Evolutionary conservation across 1,140 invertebrate species (phyloP), one percentile per base, ranked within the genome.

Genomic region (Drosophila cardini): DNA sequence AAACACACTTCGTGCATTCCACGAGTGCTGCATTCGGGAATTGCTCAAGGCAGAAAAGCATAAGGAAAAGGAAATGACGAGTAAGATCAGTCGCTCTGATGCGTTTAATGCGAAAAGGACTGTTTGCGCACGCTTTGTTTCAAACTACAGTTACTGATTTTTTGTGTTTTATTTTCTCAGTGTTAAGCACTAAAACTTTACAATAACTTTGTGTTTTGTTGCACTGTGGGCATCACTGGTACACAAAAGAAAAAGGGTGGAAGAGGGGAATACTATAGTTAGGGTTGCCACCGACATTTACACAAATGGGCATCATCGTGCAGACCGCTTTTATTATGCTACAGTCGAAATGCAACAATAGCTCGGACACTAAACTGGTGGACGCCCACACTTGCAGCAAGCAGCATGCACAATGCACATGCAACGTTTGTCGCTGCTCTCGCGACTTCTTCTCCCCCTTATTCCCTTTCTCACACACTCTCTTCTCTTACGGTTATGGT

Each of bases 221-320:
- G 21, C 21, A 26, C 21, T 26, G 21, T 26, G 21, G 21, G 21
- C 21, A 26, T 26, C 21, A 26, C 21, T 26, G 21, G 4, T 26
- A 26, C 21, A 26, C 5, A 26, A 26, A 26, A 26, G 21, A 8
- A 10, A 36, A 36, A 6, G 11, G 2, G 9, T 11, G 36, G 46
- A 36, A 9, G 30, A 15, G 13, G n/a, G 32, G 40, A 6, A 45
- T 34, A 26, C 21, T 34, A 26, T 5, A 72, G 40, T 11, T 38
- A 26, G 40, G 13, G 16, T 42, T 60, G 13, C 38, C 53, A 30
- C 45, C 78, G 45, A 46, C 64, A 78, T 61, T 69, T 79, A 72
- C 78, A 75, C 60, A 79, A 80, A 71, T 62, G 77, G 40, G 60
- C 65, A 78, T 73, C 53, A 75, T 43, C 65, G 63, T 71, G 52